Evolutionary conservation across 2,113 vertebrate species (phyloP).

Genomic region (Nyctereutes procyonoides): DNA sequence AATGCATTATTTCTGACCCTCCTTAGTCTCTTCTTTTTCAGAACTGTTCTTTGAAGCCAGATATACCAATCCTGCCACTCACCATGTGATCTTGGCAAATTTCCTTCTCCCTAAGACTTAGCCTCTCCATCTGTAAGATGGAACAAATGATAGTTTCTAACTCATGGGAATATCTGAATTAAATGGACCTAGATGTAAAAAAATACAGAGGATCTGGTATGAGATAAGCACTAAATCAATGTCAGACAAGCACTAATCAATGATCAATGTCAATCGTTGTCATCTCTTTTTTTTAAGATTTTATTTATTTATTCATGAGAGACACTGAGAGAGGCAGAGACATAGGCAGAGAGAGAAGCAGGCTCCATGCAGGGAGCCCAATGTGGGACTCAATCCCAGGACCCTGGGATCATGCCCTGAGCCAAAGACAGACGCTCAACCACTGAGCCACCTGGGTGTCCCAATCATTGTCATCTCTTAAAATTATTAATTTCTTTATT

Average conservation of each 20-base stretch:
- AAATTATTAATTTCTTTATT: neutral
- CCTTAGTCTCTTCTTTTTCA: neutral
- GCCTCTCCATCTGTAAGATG: neutral
- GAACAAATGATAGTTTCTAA: neutral
- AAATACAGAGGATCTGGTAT: neutral
- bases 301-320: too few species aligned
- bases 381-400: too few species aligned
- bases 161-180: neutral
- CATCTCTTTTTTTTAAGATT: neutral
- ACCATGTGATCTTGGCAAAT: neutral
- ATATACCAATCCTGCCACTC: neutral
- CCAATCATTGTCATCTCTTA: neutral
- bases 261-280: neutral
- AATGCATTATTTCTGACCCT: neutral
- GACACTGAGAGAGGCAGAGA: too few species aligned
- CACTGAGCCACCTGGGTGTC: too few species aligned
- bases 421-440: too few species aligned
- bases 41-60: neutral
- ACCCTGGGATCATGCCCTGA: too few species aligned
- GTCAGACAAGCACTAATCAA: neutral
- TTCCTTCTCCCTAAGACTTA: neutral
- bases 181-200: neutral
- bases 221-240: neutral
- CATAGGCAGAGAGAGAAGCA: too few species aligned
- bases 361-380: too few species aligned